Evolutionary conservation across 2,797 vertebrate species (phyloP), one percentile per base, ranked within the genome.

Genomic region (Urosaurus nigricauda): DNA sequence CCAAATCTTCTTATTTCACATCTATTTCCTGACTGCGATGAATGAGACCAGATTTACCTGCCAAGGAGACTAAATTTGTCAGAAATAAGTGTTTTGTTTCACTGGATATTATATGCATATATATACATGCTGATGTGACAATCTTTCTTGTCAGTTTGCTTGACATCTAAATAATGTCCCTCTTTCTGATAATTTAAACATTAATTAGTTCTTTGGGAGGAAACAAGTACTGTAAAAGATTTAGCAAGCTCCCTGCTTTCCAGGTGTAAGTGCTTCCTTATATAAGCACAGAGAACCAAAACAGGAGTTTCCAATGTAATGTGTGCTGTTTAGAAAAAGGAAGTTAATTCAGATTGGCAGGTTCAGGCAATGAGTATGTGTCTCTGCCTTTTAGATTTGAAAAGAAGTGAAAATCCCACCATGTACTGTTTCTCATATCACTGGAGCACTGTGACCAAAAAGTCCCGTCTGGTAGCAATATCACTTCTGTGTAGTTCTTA

Each of bases 61-160:
- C 35, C 73, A 40, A 87, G 74, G 75, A 70, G 83, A 79, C 60
- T 82, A 47, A 89, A 83, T 79, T 32, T 77, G 83, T 81, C 78
- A 88, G 71, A 32, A 82, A 58, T 35, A 88, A 91, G 79, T 75
- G 56, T 83, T 86, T 82, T 89, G 79, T 89, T 89, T 89, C 78
- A 58, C 78, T 78, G 47, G 60, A 21, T 89, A 83, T 83, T 89
- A 81, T 86, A 56, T 70, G 68, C 60, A 81, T 79, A 43, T 73
- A 83, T 32, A 11, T n/a, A n/a, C 26, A 68, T 68, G 65, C 29
- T 32, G 65, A 3, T 26, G 32, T 86, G 56, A 85, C 65, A 74
- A 81, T 53, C 4, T 77, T n/a, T 86, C 4, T 56, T 82, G 79
- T 82, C 70, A 63, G 47, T 86, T 86, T 75, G 12, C 56, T 40